Evolutionary conservation across 2,888 invertebrate species (phyloP).

Genomic region (Seladonia tumulorum): DNA sequence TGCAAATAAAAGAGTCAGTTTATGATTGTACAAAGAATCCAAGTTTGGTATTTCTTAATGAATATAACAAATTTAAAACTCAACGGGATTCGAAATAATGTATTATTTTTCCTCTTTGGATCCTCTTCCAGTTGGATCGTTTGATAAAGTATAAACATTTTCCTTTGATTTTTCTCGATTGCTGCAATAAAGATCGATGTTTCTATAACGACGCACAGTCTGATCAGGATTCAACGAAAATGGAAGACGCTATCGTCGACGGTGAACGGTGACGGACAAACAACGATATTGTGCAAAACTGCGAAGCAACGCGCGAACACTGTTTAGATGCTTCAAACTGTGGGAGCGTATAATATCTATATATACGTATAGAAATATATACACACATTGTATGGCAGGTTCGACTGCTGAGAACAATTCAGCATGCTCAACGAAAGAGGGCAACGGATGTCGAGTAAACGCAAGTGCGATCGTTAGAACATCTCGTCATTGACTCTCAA

Average conservation of each 20-base stretch:
- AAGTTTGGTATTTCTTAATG: no score
- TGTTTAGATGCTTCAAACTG: conserved; percentile 33
- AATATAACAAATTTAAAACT: no score
- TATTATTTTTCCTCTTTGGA: no score
- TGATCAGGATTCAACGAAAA: not conserved
- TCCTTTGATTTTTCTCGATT: not conserved
- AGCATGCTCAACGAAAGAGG: conserved; percentile 43
- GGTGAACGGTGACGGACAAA: conserved; percentile 20
- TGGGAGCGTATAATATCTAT: conserved; percentile 36
- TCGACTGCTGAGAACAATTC: conserved; percentile 58
- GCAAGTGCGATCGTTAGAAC: conserved; percentile 28
- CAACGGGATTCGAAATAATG: no score
- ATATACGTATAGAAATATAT: conserved; percentile 44
- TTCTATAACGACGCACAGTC: not conserved
- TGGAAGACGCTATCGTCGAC: not conserved
- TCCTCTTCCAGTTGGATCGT: no score
- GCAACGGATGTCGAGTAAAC: conserved; percentile 34
- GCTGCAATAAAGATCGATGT: not conserved
- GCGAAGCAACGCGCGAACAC: conserved; percentile 38
- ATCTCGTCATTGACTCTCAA: conserved; percentile 21
- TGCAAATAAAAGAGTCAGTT: no score
- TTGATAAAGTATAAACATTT: no score
- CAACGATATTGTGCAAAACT: conserved; percentile 36
- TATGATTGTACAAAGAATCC: not conserved
- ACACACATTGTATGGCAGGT: conserved; percentile 62